phyloP scores from a whole-genome alignment of 2,113 vertebrate species.

The Xiphorhynchus elegans region DNA sequence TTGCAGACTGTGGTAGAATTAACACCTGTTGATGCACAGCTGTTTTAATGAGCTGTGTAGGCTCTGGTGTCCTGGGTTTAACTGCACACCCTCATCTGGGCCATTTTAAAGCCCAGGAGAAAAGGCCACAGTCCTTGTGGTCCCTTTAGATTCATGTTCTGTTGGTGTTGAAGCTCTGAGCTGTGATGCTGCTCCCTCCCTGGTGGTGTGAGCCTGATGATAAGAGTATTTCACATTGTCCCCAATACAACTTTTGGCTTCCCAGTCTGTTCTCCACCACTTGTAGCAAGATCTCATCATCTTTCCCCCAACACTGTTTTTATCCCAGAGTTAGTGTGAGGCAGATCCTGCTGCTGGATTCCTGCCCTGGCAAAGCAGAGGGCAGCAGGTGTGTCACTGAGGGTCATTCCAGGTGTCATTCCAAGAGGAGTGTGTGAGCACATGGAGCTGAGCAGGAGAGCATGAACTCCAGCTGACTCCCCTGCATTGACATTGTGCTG shows the following conservation, averaged over 20 bases:
- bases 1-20: background rate
- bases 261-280: background rate
- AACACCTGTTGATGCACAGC: background rate
- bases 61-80: background rate
- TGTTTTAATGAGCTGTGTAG: background rate
- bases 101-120: background rate
- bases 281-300: background rate
- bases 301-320: background rate
- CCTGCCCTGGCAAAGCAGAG: background rate
- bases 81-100: background rate
- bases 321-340: background rate
- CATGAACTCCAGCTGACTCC: background rate
- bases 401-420: background rate
- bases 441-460: background rate
- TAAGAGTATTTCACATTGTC: background rate
- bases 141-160: background rate
- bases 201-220: background rate
- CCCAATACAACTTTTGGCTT: background rate
- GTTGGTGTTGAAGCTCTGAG: background rate
- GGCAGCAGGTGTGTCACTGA: background rate
- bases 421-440: fast-evolving
- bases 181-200: background rate
- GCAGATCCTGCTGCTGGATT: background rate
- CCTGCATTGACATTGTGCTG: background rate
- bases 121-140: background rate